Base-by-base conservation (phyloP, 2,113 vertebrate species). In the Panthera leo region DNA sequence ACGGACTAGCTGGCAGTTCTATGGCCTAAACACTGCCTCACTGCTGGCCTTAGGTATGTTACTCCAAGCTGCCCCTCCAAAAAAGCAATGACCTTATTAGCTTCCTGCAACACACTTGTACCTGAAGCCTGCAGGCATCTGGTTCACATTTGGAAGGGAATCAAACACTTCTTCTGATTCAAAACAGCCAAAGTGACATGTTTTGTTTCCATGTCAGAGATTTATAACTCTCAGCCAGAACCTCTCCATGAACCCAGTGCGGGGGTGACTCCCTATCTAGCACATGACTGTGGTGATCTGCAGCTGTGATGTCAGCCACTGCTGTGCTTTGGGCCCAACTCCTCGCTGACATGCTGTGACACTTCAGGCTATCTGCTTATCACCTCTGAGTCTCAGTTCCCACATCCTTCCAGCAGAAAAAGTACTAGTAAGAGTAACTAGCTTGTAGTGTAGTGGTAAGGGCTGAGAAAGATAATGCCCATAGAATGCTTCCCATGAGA, bases 131-230 rank as follows among this genome's bases (percentile, higher is more conserved):
- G 45, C 25, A 78, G 96, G 21, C 88, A 84, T 85, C 89, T 97
- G 91, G 71, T 16, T 75, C 76, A 70, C n/a, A 48, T 85, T 21
- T 61, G 95, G 86, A 88, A 93, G 89, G 90, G 65, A 84, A 97
- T 89, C 23, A 79, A 91, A 61, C 53, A 67, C 67, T 82, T 88
- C 71, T 45, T 76, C 2, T 21, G 23, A 78, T 53, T 75, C 36
- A 21, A 90, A 76, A 76, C 7, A 67, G 79, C 75, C 71, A 29
- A 42, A 76, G 36, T 80, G 87, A 55, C 18, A 84, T 13, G 31
- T 82, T 96, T 75, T 25, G 61, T 79, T 93, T 55, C 34, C 29
- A 27, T 25, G 18, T 83, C 25, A 45, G 89, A 85, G 68, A 65
- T 65, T 42, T 65, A 80, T 61, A 68, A 31, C 42, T 88, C 51